Base-by-base conservation (phyloP, 2,113 vertebrate species). In the Tamias sibiricus region DNA sequence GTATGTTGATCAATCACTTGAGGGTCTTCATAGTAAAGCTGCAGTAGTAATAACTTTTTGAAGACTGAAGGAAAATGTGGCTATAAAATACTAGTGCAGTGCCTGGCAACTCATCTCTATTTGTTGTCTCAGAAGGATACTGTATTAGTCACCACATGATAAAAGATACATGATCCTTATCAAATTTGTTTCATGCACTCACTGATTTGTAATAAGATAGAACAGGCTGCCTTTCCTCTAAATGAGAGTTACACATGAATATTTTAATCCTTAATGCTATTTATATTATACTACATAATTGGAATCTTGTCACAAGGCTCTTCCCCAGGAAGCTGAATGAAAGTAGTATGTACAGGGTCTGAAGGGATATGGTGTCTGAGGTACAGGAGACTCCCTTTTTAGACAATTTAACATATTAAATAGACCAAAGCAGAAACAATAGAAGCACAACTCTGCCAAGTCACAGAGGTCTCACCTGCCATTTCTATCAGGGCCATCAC, bases 91-190 rank as follows among this genome's bases (percentile, higher is more conserved):
- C 49, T 54, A n/a, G 52, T 5, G 4, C 28, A 82, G 20, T 80
- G 35, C 52, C 30, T 90, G 85, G 57, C 20, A 83, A 17, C 62
- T 12, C 32, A 68, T 69, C 28, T n/a, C 1, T 72, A 47, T 77
- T 88, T 93, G n/a, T 87, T 75, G 28, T 87, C 71, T 71, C 4
- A 59, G 57, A 87, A 84, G 47, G 28, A n/a, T 75, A 32, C 64
- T 92, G 37, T 85, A n/a, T 97, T 83, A 94, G 69, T 96, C 91
- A 95, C 47, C 32, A 68, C 26, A 35, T 20, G 54, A 72, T 40
- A 87, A 81, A 79, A 72, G 77, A 90, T 87, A 92, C 20, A 52
- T n/a, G 40, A 59, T 76, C 28, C 35, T 90, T 75, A 87, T 93
- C 82, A 74, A 62, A 71, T 84, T 35, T 86, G 68, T 83, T 86